Base-by-base conservation (phyloP, 2,797 vertebrate genomes). In the Tragelaphus eurycerus region DNA sequence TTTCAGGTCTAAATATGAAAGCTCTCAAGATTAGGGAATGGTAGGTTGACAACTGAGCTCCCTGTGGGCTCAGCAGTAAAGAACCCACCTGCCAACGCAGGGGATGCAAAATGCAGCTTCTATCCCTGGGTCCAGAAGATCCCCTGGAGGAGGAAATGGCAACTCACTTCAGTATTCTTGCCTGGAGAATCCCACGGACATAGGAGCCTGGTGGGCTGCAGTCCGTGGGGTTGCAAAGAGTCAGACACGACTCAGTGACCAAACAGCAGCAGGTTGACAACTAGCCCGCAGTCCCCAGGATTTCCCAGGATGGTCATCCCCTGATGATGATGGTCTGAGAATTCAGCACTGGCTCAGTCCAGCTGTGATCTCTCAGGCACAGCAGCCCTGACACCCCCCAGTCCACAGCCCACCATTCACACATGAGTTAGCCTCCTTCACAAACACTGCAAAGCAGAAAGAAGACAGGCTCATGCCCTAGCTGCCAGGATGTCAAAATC, bases 361-460 rank as follows among this genome's bases (percentile, higher is more conserved):
- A 71, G 76, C 17, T 62, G 38, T 31, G 43, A 29, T 71, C 46
- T 92, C 23, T 13, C 14, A 11, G 50, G 46, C 31, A 43, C 3
- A 86, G 60, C 0, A 57, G 46, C 38, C 27, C 17, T 27, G 34
- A n/a, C 3, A 6, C 13, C 34, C 29, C 25, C 6, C 0, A 10
- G 54, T 43, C 27, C 27, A 34, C 34, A 90, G 17, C 16, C 11
- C 76, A 17, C 2, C 23, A 25, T 38, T 17, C 43, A 31, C 57
- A 81, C 60, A 50, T 31, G 8, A 15, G 11, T 43, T 12, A 12
- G 8, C 54, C 17, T 31, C 59, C 62, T 74, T 21, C 48, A 23
- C 6, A 50, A 55, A 52, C 38, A 16, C 13, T 7, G 1, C 7
- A 3, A 43, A 78, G 29, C 34, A 34, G 0, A 15, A 31, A n/a